phyloP scores from a whole-genome alignment of 2,113 vertebrate species.

The Lipophrys pholis region DNA sequence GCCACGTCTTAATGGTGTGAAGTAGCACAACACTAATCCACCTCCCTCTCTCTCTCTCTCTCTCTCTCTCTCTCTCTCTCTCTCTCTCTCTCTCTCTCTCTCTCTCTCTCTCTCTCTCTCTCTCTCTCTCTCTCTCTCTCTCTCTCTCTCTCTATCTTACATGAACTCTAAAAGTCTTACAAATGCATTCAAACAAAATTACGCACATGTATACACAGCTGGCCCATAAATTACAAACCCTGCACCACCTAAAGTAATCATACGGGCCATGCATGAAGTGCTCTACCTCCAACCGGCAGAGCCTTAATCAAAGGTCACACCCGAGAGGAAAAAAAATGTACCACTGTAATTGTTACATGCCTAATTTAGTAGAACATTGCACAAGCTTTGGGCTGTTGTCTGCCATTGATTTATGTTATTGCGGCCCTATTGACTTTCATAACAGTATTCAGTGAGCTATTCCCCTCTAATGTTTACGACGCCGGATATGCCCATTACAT shows the following conservation, averaged over 20 bases:
- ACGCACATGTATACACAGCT: constrained; percentile 34
- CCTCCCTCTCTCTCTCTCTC: not conserved
- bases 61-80: constrained; percentile 21
- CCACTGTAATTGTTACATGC: constrained; percentile 74
- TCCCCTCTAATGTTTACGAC: constrained; percentile 69
- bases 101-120: not conserved
- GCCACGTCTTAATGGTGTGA: constrained; percentile 50
- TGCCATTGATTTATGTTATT: constrained; percentile 77
- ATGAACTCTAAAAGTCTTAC: constrained; percentile 4
- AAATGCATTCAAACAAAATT: constrained; percentile 54
- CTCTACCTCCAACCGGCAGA: constrained; percentile 51
- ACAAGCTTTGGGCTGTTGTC: constrained; percentile 76
- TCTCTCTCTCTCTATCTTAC: not conserved
- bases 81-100: no score
- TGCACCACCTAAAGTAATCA: constrained; percentile 57
- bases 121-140: not conserved
- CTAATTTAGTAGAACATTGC: constrained; percentile 79
- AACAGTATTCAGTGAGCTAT: constrained; percentile 66
- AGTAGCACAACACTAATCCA: constrained; percentile 47
- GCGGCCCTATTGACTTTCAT: constrained; percentile 75
- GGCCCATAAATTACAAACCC: constrained; percentile 68
- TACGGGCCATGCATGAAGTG: constrained; percentile 58
- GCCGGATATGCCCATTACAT: constrained; percentile 66
- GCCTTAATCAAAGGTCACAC: constrained; percentile 76
- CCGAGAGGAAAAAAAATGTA: constrained; percentile 38